Conservation (phyloP, 2,113 vertebrate species). For the Ciconia maguari region DNA sequence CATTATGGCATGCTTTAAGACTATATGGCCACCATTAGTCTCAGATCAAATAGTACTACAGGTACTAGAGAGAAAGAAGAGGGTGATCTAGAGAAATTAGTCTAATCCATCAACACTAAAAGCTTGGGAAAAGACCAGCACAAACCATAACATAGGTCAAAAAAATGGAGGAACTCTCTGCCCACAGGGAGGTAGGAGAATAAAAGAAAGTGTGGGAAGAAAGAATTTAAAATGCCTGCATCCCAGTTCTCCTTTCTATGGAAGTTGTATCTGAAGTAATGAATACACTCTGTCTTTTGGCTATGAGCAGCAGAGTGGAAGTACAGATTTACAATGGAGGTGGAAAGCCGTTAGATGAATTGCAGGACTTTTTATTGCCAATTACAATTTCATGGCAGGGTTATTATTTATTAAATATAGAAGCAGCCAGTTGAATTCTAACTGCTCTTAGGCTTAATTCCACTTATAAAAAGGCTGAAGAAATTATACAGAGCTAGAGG, state of each 20-base stretch:
- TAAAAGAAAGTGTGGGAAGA: neutral
- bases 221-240: neutral
- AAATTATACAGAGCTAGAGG: neutral
- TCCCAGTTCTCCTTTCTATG: neutral
- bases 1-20: neutral
- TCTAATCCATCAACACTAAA: neutral
- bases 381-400: slow-evolving; percentile 45
- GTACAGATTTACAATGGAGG: neutral
- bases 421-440: slow-evolving; percentile 22
- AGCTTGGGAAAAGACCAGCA: neutral
- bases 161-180: neutral
- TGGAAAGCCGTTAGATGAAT: slow-evolving; percentile 15
- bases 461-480: neutral
- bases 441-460: slow-evolving; percentile 13
- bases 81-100: neutral
- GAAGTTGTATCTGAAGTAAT: slow-evolving; percentile 1
- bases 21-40: neutral
- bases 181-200: neutral
- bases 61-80: neutral
- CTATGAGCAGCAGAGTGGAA: neutral
- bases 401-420: slow-evolving; percentile 65
- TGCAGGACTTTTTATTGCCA: slow-evolving; percentile 42
- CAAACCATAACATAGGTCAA: neutral
- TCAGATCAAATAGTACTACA: neutral
- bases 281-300: slow-evolving; percentile 23